phyloP scores from a whole-genome alignment of 2,113 vertebrate species.

The Psilopogon haemacephalus region DNA sequence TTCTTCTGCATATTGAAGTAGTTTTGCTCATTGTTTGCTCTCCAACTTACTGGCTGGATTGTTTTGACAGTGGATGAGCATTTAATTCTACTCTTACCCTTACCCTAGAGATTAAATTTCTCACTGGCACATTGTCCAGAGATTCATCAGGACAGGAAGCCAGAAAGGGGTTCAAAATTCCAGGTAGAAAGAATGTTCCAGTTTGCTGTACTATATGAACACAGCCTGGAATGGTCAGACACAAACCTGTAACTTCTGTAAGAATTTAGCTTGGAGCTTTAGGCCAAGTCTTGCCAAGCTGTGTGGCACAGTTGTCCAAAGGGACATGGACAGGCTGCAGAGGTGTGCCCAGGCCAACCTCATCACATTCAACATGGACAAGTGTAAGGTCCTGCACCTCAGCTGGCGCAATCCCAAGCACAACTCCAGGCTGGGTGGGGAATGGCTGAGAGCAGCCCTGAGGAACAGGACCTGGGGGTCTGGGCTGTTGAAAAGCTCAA shows the following conservation, averaged over 20 bases:
- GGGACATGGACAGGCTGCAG: too few relatives aligned
- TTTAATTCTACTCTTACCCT: slow-evolving; percentile 28
- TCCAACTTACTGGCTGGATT: slow-evolving; percentile 7
- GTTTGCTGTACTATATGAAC: background rate
- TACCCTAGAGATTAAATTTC: background rate
- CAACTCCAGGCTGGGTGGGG: too few relatives aligned
- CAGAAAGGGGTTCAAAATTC: background rate
- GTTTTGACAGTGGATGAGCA: slow-evolving; percentile 21
- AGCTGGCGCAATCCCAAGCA: too few relatives aligned
- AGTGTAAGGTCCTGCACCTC: too few relatives aligned
- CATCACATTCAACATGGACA: too few relatives aligned
- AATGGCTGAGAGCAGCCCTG: too few relatives aligned
- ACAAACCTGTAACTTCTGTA: background rate
- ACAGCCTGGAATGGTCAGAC: background rate
- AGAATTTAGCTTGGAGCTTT: background rate
- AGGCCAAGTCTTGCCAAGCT: background rate
- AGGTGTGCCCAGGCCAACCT: too few relatives aligned
- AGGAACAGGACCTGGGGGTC: too few relatives aligned
- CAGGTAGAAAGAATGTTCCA: background rate
- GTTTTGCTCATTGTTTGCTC: slow-evolving; percentile 34
- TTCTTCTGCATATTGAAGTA: slow-evolving; percentile 51
- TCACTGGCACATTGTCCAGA: background rate
- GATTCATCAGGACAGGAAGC: background rate
- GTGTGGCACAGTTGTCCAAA: too few relatives aligned
- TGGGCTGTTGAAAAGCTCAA: too few relatives aligned